Evolutionary conservation across 53 echinoderm and acorn worm genomes (phyloP).

Genomic region (Antedon mediterranea): DNA sequence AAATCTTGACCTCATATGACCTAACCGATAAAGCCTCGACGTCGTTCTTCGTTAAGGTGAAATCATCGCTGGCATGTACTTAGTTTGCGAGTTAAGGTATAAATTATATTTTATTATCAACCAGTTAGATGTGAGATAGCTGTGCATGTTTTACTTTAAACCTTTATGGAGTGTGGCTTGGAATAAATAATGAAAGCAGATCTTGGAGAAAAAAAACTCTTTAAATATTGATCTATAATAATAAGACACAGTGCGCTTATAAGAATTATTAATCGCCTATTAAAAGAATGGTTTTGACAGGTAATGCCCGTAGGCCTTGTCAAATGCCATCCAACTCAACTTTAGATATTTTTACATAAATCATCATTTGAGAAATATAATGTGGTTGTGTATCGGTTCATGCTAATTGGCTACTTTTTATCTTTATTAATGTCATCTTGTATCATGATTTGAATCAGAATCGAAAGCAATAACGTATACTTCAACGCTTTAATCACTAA

Average conservation of each 20-base stretch:
- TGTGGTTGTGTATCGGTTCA: neutral
- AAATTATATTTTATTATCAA: neutral
- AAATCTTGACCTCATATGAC: neutral
- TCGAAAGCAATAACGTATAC: neutral
- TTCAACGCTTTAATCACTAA: neutral
- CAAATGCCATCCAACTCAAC: neutral
- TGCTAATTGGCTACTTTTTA: neutral
- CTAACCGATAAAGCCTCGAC: neutral
- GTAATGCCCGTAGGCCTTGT: neutral
- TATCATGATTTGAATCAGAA: neutral
- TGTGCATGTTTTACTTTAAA: neutral
- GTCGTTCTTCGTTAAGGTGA: too few species aligned
- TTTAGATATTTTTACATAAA: neutral
- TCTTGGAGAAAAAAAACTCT: neutral
- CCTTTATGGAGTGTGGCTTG: neutral
- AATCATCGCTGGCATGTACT: too few species aligned
- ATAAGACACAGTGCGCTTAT: neutral
- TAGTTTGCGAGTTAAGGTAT: too few species aligned
- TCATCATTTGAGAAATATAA: neutral
- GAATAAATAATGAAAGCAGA: neutral
- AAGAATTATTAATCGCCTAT: neutral
- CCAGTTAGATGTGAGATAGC: neutral
- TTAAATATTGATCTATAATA: neutral
- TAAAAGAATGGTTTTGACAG: neutral
- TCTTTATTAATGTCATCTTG: neutral